Conservation (phyloP, 2,888 invertebrate genomes). For the Dicyrtoma fusca region DNA sequence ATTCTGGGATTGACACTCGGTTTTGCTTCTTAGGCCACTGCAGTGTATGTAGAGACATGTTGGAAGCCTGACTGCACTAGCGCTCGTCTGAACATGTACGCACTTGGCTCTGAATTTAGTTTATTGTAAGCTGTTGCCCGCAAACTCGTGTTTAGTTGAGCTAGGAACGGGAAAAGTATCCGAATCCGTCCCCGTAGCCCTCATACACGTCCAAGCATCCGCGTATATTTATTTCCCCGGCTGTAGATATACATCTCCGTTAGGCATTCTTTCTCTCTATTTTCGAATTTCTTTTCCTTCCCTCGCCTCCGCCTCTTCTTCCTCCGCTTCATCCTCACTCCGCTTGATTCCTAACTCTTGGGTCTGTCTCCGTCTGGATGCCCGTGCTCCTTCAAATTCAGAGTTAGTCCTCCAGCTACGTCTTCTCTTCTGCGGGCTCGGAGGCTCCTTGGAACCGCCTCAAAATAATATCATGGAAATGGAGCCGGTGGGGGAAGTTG, state of each 20-base stretch:
- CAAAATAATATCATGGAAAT: constrained; percentile 35
- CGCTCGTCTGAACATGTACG: no score
- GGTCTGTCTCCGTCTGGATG: background rate
- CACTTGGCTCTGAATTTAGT: constrained; percentile 9
- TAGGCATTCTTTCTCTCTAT: background rate
- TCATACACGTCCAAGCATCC: background rate
- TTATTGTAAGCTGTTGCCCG: constrained; percentile 28
- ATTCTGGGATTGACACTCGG: no score
- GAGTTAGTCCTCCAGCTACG: no score
- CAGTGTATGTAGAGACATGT: no score
- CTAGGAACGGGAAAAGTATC: constrained; percentile 12
- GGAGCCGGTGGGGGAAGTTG: constrained; percentile 40
- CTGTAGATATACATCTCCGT: no score
- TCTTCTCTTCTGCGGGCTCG: no score
- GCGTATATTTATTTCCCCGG: no score
- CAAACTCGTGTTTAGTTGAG: constrained; percentile 23
- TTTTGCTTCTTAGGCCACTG: no score
- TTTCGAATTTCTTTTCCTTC: constrained; percentile 25
- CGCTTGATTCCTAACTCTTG: background rate
- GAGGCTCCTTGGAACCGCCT: background rate
- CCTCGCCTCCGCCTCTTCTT: background rate
- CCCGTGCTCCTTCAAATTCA: no score
- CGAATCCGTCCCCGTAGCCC: background rate
- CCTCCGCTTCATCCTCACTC: no score
- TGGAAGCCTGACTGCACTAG: no score